These are phyloP conservation scores for Heteromormyrus szaboi DNA, from an alignment of 2,797 vertebrate genomes.

Conservation along the genomic window DNA sequence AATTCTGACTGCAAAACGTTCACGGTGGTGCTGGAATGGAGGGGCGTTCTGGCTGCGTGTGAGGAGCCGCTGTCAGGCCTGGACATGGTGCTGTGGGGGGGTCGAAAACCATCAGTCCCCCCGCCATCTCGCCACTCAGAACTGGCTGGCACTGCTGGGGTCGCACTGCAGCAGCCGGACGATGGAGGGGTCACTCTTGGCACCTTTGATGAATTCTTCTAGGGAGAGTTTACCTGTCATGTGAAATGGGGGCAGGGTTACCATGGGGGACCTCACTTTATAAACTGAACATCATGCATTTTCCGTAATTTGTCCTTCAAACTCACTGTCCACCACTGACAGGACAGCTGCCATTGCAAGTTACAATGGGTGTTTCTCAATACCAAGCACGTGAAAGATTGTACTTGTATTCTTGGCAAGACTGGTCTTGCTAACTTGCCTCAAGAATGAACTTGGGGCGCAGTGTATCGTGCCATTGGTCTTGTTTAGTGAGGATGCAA, in stretches of 20 bases:
- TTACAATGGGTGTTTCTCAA: not conserved
- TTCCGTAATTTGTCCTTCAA: not conserved
- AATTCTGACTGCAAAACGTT: not conserved
- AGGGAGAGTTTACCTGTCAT: slow-evolving; percentile 71
- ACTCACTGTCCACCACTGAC: not conserved
- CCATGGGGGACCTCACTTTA: not conserved
- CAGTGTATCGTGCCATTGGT: not conserved
- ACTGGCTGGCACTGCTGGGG: slow-evolving; percentile 76
- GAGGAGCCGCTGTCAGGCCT: not conserved
- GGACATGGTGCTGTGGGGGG: not conserved
- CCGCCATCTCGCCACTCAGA: slow-evolving; percentile 33
- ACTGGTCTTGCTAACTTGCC: not conserved
- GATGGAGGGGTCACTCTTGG: slow-evolving; percentile 82
- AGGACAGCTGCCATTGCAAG: not conserved
- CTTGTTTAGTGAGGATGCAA: not conserved
- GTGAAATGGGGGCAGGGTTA: not conserved
- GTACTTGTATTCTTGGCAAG: not conserved
- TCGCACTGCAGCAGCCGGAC: slow-evolving; percentile 78
- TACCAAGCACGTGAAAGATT: not conserved
- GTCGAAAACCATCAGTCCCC: not conserved
- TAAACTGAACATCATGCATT: not conserved
- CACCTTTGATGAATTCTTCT: slow-evolving; percentile 83
- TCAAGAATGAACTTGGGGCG: not conserved
- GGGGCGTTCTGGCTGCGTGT: not conserved
- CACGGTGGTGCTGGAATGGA: not conserved